phyloP scores from a whole-genome alignment of 2,797 vertebrate species.

The Coluber constrictor region DNA sequence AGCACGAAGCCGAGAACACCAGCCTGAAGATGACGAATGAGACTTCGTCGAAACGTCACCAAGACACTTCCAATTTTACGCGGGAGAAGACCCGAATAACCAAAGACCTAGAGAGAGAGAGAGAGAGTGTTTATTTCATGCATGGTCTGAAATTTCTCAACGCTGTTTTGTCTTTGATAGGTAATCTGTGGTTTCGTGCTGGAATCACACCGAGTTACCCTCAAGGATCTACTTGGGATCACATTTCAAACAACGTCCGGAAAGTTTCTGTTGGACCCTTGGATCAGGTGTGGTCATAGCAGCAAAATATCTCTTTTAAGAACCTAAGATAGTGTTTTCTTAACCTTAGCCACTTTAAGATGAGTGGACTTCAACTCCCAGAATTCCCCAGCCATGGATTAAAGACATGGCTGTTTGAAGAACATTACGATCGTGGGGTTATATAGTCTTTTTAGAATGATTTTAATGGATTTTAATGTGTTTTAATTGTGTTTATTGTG shows the following conservation, averaged over 20 bases:
- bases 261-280: constrained; percentile 90
- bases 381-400: not conserved
- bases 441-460: too few relatives aligned
- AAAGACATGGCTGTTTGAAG: too few relatives aligned
- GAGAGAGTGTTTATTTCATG: not conserved
- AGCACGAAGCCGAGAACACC: too few relatives aligned
- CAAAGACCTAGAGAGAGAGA: too few relatives aligned
- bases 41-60: too few relatives aligned
- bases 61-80: too few relatives aligned
- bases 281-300: constrained; percentile 82
- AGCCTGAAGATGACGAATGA: too few relatives aligned
- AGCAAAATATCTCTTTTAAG: not conserved
- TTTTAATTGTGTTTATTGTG: too few relatives aligned
- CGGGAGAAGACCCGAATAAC: too few relatives aligned
- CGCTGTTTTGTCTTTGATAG: constrained; percentile 61
- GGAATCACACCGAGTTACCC: constrained; percentile 92
- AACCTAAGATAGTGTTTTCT: not conserved
- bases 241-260: constrained; percentile 94
- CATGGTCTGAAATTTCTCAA: not conserved
- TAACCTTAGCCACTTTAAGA: not conserved
- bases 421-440: too few relatives aligned
- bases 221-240: constrained; percentile 91
- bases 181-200: constrained; percentile 92
- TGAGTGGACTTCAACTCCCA: not conserved
- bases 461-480: too few relatives aligned